Base-by-base conservation (phyloP, 2,888 invertebrate genomes). In the Cremastobaeus sp. region DNA sequence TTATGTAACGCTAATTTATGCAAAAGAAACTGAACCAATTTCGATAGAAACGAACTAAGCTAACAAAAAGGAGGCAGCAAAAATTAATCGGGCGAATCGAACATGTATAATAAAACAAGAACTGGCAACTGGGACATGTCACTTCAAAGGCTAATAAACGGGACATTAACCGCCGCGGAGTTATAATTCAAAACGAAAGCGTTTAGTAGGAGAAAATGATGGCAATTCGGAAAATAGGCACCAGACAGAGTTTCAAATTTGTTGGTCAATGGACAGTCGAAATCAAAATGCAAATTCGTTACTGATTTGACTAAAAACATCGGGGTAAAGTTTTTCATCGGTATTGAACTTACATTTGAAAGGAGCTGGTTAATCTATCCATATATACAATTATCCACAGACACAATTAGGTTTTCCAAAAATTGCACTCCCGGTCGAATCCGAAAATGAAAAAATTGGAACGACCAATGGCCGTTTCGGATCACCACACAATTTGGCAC, bases 321-420 rank as follows among this genome's bases (percentile, higher is more conserved):
- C n/a, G n/a, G n/a, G n/a, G n/a, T n/a, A n/a, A n/a, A n/a, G n/a
- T n/a, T n/a, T n/a, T n/a, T n/a, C n/a, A n/a, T n/a, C n/a, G n/a
- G n/a, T n/a, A n/a, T 32, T 32, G 32, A 30, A 64, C 79, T 81
- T 55, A 82, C 82, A 65, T 74, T 28, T 25, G 41, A 60, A 57
- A 57, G 52, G 43, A 52, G 37, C 45, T 54, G 18, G 60, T 71
- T 81, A 82, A 81, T 82, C 81, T 81, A 76, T 80, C 81, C 77
- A 78, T 71, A 64, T 77, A 78, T 68, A 54, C 41, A 45, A 70
- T 55, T 81, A 82, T 82, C 81, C 81, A 80, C 73, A 25, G 39
- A 28, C 76, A 74, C 74, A 69, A 43, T 11, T 50, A 18, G 39
- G 11, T 21, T 25, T 9, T 18, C 21, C 43, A 65, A 62, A 14